A percentile compares a stretch with the other conserved stretches of the same genome.
Conservation (phyloP, 2,113 vertebrate genomes). For the Peromyscus californicus region DNA sequence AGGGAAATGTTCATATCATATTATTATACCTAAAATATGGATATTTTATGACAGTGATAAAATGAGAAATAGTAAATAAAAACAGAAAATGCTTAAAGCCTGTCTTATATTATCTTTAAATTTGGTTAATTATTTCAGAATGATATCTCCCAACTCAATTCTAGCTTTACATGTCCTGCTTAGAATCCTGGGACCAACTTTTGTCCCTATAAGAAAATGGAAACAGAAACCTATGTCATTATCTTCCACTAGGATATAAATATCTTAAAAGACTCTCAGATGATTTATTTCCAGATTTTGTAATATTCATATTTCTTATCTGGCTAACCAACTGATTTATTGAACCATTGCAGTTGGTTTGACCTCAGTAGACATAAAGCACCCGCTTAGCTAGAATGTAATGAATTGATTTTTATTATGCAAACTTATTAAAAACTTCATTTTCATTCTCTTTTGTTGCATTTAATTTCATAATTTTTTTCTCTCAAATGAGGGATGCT, state of each 20-base stretch:
- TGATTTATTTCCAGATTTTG: not conserved
- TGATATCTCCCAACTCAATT: not conserved
- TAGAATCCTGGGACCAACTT: not conserved
- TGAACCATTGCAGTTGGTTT: not conserved
- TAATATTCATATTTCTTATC: not conserved
- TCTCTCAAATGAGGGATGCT: not conserved
- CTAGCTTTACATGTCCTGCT: not conserved
- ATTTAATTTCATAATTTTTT: constrained; percentile 26
- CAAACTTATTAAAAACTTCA: not conserved
- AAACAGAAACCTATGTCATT: not conserved
- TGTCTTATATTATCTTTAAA: not conserved
- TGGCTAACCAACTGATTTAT: not conserved
- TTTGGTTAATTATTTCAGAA: not conserved
- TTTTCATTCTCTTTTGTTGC: not conserved
- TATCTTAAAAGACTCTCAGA: not conserved
- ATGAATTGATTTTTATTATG: constrained; percentile 12
- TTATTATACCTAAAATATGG: not conserved
- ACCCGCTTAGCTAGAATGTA: not conserved
- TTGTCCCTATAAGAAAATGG: not conserved
- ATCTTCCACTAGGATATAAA: not conserved
- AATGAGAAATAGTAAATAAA: not conserved
- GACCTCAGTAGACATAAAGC: not conserved
- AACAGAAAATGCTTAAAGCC: not conserved
- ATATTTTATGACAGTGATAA: not conserved
- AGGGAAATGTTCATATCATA: not conserved